These are phyloP conservation scores for Eulemur albifrons DNA, from an alignment of 2,797 vertebrate species.

Conservation along the genomic window DNA sequence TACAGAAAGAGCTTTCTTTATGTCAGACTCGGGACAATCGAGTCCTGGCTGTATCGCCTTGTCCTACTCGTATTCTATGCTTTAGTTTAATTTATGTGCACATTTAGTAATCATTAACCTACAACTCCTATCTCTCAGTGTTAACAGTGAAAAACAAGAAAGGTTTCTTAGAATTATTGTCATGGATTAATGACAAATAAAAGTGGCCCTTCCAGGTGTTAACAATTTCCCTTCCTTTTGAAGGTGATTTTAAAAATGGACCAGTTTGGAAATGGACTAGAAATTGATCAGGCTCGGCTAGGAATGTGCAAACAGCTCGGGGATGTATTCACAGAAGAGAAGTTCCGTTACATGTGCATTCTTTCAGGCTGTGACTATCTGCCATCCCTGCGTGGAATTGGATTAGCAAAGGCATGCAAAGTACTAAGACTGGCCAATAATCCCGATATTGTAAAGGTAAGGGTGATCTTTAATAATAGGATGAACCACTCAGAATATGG, in stretches of 20 bases:
- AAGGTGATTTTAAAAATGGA: conserved; percentile 99
- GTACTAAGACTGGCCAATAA: conserved; percentile 93
- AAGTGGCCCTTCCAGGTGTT: neutral
- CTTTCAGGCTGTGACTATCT: conserved; percentile 98
- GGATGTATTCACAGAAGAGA: conserved; percentile 96
- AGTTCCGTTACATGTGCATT: conserved; percentile 98
- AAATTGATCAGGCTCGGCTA: conserved; percentile 92
- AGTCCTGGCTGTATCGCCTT: neutral
- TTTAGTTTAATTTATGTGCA: neutral
- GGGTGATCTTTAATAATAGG: neutral
- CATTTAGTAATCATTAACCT: neutral
- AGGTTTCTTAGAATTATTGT: neutral
- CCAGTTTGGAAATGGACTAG: conserved; percentile 94
- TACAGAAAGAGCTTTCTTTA: neutral
- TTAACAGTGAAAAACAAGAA: neutral
- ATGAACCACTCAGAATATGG: neutral
- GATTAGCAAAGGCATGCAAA: conserved; percentile 96
- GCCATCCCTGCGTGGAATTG: conserved; percentile 94
- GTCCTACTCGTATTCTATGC: neutral
- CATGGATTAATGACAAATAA: neutral
- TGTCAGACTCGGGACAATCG: neutral
- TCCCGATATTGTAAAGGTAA: conserved; percentile 95
- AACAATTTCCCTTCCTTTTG: conserved; percentile 36
- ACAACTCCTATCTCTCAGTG: neutral
- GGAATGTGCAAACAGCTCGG: conserved; percentile 95